phyloP scores from a whole-genome alignment of 2,888 invertebrate genomes.

The Caenorhabditis angaria region DNA sequence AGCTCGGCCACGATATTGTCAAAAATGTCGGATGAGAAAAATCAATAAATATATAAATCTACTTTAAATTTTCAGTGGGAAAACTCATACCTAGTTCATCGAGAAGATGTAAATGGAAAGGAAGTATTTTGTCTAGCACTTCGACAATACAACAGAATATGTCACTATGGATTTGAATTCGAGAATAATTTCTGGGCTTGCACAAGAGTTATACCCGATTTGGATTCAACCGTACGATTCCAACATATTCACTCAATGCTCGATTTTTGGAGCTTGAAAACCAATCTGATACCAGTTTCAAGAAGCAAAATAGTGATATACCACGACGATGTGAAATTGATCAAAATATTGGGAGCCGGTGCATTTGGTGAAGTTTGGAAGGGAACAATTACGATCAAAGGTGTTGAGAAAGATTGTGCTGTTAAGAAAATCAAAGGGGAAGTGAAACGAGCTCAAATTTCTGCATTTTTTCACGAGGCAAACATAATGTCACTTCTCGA shows the following conservation, averaged over 20 bases:
- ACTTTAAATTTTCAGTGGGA: conserved; percentile 4
- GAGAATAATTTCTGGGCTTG: not conserved
- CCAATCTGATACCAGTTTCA: too few relatives aligned
- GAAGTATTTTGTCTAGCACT: not conserved
- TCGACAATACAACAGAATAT: not conserved
- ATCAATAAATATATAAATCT: too few relatives aligned
- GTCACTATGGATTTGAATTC: not conserved
- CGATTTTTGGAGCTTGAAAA: not conserved
- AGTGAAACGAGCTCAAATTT: not conserved
- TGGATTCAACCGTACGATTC: not conserved
- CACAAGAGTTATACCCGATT: not conserved
- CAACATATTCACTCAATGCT: not conserved
- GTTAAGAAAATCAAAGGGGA: conserved; percentile 7
- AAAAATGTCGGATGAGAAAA: too few relatives aligned
- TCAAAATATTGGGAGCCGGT: not conserved
- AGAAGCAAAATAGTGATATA: not conserved
- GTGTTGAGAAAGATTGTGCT: not conserved
- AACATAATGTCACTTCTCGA: not conserved
- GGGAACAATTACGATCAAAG: not conserved
- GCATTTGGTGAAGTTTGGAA: conserved; percentile 5
- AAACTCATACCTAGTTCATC: not conserved
- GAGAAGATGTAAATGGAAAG: not conserved
- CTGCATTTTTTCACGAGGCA: not conserved
- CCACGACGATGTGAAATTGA: not conserved
- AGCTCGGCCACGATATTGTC: too few relatives aligned